These are phyloP conservation scores for Acridotheres tristis DNA, from an alignment of 2,797 vertebrate species.

Conservation along the genomic window DNA sequence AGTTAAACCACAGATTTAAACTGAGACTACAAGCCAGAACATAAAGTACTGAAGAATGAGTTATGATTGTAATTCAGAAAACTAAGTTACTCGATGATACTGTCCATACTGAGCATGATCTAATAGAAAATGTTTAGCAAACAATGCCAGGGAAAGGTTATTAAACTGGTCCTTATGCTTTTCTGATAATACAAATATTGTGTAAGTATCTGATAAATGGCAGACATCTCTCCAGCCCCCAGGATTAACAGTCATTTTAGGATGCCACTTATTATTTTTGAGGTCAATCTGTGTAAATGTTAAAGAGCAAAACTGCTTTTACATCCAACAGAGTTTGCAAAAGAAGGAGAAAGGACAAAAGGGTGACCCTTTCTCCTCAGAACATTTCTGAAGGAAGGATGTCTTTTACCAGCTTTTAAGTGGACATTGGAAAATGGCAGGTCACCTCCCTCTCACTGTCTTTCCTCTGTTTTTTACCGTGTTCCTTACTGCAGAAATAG, in stretches of 20 bases:
- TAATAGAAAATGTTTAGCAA: background rate
- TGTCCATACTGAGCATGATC: background rate
- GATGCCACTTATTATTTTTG: background rate
- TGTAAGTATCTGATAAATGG: background rate
- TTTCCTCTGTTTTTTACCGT: background rate
- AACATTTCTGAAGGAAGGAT: background rate
- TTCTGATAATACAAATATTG: background rate
- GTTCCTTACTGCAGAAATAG: background rate
- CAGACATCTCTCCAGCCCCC: background rate
- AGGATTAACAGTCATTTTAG: background rate
- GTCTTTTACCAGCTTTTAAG: background rate
- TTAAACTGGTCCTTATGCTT: background rate
- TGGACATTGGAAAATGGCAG: background rate
- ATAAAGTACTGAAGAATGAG: background rate
- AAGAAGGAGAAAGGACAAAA: background rate
- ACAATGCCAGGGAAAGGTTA: background rate
- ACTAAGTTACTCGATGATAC: background rate
- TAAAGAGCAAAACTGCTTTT: background rate
- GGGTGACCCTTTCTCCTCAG: background rate
- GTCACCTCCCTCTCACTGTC: background rate
- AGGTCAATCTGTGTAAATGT: background rate
- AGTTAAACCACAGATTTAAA: background rate
- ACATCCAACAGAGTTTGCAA: background rate
- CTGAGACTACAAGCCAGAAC: background rate
- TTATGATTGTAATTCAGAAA: background rate